Evolutionary conservation across 2,113 vertebrate genomes (phyloP).

Genomic region (Osmerus mordax): DNA sequence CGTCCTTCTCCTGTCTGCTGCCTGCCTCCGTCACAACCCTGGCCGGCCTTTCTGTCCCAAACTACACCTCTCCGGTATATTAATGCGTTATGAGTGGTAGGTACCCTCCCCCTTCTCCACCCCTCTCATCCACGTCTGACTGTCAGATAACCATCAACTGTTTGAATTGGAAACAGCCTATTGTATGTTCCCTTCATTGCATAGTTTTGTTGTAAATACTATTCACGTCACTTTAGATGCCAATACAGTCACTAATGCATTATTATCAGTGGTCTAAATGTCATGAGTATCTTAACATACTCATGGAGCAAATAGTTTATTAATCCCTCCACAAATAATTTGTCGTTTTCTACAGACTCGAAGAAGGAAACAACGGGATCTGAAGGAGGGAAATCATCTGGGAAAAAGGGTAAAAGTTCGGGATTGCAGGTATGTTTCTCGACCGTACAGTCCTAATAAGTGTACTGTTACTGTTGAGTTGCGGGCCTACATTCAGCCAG

Average conservation of each 20-base stretch:
- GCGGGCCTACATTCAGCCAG: background rate
- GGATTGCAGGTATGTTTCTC: slow-evolving; percentile 86
- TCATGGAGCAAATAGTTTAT: too few species aligned
- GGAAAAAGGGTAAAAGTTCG: slow-evolving; percentile 93
- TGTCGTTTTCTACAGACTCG: slow-evolving; percentile 80
- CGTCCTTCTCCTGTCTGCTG: slow-evolving; percentile 85
- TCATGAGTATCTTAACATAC: slow-evolving; percentile 19
- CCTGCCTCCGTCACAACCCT: slow-evolving; percentile 73
- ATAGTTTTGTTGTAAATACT: background rate
- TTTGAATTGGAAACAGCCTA: too few species aligned
- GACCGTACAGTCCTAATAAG: background rate
- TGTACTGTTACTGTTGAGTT: background rate
- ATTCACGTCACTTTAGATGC: slow-evolving; percentile 66
- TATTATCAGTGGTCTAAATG: slow-evolving; percentile 28
- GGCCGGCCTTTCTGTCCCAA: slow-evolving; percentile 88
- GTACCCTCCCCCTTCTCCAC: slow-evolving; percentile 84
- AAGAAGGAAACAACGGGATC: slow-evolving; percentile 96
- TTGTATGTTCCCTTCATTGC: background rate
- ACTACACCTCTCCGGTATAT: slow-evolving; percentile 86
- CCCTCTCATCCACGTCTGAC: slow-evolving; percentile 61
- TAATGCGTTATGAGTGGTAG: slow-evolving; percentile 99
- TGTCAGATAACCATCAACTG: too few species aligned
- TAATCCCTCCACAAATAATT: slow-evolving; percentile 23
- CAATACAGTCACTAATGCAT: slow-evolving; percentile 43
- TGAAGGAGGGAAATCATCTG: slow-evolving; percentile 93